A percentile compares a stretch with the other conserved stretches of the same genome.
Evolutionary conservation across 2,797 vertebrate genomes (phyloP).

Genomic region (Aldrovandia affinis): DNA sequence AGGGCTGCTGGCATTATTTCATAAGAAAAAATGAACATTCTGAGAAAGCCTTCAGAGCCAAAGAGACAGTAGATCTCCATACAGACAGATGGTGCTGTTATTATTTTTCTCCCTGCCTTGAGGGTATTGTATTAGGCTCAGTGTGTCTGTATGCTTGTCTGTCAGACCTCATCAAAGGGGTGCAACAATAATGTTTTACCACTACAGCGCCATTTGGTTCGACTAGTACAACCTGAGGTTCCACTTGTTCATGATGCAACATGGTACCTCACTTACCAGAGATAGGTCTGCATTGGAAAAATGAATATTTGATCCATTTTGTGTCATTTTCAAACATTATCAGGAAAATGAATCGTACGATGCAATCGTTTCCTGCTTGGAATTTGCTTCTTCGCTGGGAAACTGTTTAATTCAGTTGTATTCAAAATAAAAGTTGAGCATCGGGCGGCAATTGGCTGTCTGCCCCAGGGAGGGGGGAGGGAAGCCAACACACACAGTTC

Average conservation of each 20-base stretch:
- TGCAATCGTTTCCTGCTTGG: neutral
- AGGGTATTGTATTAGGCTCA: neutral
- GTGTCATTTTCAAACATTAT: too few species aligned
- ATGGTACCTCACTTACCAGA: neutral
- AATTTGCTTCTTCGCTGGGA: neutral
- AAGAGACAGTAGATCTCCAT: neutral
- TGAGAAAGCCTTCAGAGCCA: neutral
- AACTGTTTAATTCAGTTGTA: neutral
- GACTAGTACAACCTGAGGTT: neutral
- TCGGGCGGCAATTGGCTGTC: too few species aligned
- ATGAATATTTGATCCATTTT: too few species aligned
- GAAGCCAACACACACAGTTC: too few species aligned
- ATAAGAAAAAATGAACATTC: neutral
- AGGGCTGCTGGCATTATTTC: neutral
- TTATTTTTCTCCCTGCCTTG: neutral
- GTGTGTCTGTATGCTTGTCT: neutral
- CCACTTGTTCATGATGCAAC: neutral
- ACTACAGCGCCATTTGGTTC: neutral
- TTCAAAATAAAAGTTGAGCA: neutral
- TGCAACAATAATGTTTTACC: neutral
- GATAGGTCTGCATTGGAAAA: neutral
- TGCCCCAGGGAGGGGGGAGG: too few species aligned
- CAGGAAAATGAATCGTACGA: too few species aligned
- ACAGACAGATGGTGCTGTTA: constrained; percentile 12
- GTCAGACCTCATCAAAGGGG: neutral